Evolutionary conservation across 2,797 vertebrate species (phyloP), one percentile per base, ranked within the genome.

Genomic region (Myripristis murdjan): DNA sequence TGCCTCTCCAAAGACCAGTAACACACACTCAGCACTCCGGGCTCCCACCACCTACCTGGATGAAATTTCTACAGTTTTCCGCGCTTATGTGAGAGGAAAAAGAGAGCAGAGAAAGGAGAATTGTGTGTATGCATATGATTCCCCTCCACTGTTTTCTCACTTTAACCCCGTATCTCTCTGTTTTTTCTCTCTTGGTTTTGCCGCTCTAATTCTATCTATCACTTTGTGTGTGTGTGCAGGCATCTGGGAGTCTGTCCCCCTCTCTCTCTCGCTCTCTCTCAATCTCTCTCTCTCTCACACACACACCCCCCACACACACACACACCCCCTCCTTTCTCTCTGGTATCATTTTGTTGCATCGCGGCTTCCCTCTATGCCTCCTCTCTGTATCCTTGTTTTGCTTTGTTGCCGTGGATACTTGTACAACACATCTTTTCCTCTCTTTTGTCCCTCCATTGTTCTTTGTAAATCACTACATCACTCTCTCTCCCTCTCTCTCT

Each of bases 1-100:
- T 67, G 69, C 76, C 70, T 83, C 83, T 82, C 79, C 72, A 31
- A 81, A 87, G 89, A 88, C 79, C 73, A 61, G 73, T 79, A 83
- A 60, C 80, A 79, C 75, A 85, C 83, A 61, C 75, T 62, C 84
- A 69, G 83, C 78, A 62, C 73, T 85, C 81, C 55, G 62, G 53
- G 57, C 73, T 80, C 69, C 66, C 53, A 16, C 65, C 22, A 7
- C 65, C 77, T 66, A 73, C 68, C 74, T 70, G 69, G 58, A 67
- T 74, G 41, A 80, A 60, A 82, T 69, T 82, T 53, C 48, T 49
- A 48, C 44, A 6, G 28, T 51, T 70, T 70, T 23, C 41, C n/a
- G 14, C 54, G 9, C 24, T 6, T 33, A 23, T 23, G 14, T 59
- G 1, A 53, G 31, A 72, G 31, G 20, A 20, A 20, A 20, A 20